A percentile compares a stretch with the other conserved stretches of the same genome.
Evolutionary conservation across 2,888 invertebrate genomes (phyloP).

Genomic region (Aleiodes leptofemur): DNA sequence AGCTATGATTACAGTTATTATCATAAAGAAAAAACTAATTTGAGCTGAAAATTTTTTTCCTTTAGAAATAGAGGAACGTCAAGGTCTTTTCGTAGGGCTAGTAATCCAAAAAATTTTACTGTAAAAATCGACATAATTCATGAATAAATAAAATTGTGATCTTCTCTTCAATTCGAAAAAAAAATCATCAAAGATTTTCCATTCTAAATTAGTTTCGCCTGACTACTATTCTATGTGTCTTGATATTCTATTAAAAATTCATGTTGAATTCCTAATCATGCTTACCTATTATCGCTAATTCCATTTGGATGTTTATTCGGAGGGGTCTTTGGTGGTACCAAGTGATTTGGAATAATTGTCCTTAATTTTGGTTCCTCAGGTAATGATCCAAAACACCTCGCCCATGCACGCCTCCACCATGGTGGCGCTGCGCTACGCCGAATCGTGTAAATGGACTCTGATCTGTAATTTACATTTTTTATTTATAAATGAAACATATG

Average conservation of each 20-base stretch:
- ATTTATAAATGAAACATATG: background rate
- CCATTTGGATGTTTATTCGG: conserved; percentile 90
- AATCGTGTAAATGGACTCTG: conserved; percentile 93
- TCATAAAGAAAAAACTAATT: too few relatives aligned
- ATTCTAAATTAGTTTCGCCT: too few relatives aligned
- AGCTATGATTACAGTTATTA: too few relatives aligned
- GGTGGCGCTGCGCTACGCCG: conserved; percentile 84
- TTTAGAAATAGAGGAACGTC: too few relatives aligned
- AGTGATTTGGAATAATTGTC: conserved; percentile 89
- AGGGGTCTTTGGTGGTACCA: conserved; percentile 88
- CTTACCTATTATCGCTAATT: conserved; percentile 82
- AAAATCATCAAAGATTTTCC: too few relatives aligned
- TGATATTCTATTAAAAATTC: background rate
- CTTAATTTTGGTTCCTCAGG: conserved; percentile 83
- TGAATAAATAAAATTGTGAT: too few relatives aligned
- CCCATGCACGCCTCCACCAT: conserved; percentile 82
- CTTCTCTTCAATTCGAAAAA: too few relatives aligned
- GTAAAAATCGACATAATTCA: too few relatives aligned
- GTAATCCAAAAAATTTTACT: too few relatives aligned
- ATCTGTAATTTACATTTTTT: conserved; percentile 68
- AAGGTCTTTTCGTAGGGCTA: too few relatives aligned
- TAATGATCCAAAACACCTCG: conserved; percentile 76
- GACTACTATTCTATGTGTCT: background rate
- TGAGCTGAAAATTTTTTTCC: too few relatives aligned
- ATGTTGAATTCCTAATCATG: background rate